A percentile compares a stretch with the other conserved stretches of the same genome.
Evolutionary conservation across 2,113 vertebrate species (phyloP).

Genomic region (Phylloscopus trochilus): DNA sequence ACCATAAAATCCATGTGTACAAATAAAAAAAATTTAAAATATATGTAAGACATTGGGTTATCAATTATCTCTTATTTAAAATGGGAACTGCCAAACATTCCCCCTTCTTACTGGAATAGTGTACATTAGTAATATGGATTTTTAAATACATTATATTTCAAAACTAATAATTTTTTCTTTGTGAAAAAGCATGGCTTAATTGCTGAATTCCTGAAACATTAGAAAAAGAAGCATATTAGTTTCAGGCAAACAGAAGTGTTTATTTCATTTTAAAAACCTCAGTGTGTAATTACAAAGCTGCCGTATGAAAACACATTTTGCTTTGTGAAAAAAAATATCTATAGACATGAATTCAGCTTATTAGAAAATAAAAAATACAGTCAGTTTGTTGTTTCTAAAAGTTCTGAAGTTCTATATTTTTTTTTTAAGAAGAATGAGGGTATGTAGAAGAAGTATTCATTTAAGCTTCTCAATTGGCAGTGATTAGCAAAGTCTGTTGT

Average conservation of each 20-base stretch:
- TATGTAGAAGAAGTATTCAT: background rate
- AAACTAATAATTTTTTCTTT: background rate
- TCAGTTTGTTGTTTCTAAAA: background rate
- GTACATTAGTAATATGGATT: background rate
- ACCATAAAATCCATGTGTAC: background rate
- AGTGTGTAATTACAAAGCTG: background rate
- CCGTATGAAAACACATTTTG: background rate
- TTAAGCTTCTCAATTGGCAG: background rate
- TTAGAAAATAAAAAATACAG: background rate
- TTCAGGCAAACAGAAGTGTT: background rate
- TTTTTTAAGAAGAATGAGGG: background rate
- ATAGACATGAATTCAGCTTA: background rate
- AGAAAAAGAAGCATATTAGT: background rate
- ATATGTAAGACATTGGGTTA: background rate
- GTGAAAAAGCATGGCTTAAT: background rate
- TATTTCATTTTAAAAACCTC: background rate
- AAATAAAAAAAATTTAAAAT: background rate
- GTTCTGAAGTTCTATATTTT: background rate
- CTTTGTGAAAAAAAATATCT: background rate
- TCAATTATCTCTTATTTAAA: background rate
- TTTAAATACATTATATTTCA: background rate
- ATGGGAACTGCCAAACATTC: background rate
- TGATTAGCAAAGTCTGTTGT: background rate
- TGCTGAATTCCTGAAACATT: background rate
- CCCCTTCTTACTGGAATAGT: background rate